These are phyloP conservation scores for Rhodeus uyekii DNA, from an alignment of 2,797 vertebrate species.

Conservation along the genomic window DNA sequence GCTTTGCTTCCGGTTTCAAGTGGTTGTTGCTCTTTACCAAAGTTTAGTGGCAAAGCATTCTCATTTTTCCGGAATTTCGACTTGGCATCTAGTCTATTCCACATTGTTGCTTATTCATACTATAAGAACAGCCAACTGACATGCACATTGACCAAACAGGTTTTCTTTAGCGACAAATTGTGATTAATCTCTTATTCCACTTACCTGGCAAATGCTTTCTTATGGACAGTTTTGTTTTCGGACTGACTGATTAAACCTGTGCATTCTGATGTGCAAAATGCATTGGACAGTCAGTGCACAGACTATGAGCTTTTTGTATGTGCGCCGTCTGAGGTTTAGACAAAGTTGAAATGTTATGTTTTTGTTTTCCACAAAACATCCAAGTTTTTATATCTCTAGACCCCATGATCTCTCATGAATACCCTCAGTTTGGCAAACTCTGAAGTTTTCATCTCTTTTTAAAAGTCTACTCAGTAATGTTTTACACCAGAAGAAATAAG, in stretches of 20 bases:
- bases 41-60: slow-evolving; percentile 21
- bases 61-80: not conserved
- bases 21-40: slow-evolving; percentile 17
- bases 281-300: not conserved
- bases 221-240: not conserved
- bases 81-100: not conserved
- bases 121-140: not conserved
- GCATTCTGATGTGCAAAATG: not conserved
- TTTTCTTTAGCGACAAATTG: too few relatives aligned
- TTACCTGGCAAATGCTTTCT: not conserved
- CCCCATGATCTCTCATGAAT: not conserved
- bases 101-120: not conserved
- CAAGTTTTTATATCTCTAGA: slow-evolving; percentile 1
- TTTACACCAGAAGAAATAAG: not conserved
- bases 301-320: not conserved
- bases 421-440: not conserved
- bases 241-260: not conserved
- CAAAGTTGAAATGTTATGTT: not conserved
- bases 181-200: not conserved
- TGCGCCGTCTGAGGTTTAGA: not conserved
- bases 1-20: slow-evolving; percentile 14
- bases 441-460: not conserved
- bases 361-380: not conserved
- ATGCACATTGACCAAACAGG: not conserved
- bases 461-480: not conserved